Percentiles rank a stretch among this genome's conserved stretches.
Conservation (phyloP, 2,797 vertebrate genomes). For the Thaleichthys pacificus region DNA sequence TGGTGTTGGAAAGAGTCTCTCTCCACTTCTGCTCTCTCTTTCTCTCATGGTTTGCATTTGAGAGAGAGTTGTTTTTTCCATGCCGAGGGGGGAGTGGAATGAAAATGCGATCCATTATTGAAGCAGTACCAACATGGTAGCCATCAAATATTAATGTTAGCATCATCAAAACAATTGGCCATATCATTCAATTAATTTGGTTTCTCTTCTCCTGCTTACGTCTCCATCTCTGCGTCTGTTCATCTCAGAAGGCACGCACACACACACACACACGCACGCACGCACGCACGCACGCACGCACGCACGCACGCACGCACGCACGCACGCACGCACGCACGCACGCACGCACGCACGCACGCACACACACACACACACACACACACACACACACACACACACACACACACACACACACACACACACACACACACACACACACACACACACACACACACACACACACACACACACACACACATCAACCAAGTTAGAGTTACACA, state of each 20-base stretch:
- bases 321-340: not conserved
- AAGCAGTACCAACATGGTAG: conserved; percentile 23
- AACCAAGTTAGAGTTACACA: conserved; percentile 17
- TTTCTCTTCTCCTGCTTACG: not conserved
- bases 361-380: not conserved
- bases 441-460: not conserved
- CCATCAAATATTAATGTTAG: conserved; percentile 46
- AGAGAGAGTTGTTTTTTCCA: not conserved
- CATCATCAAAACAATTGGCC: conserved; percentile 46
- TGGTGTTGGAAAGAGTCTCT: too few relatives aligned
- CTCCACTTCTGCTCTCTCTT: too few relatives aligned
- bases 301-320: too few relatives aligned
- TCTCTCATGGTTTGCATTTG: not conserved
- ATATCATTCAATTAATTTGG: conserved; percentile 48
- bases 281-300: not conserved
- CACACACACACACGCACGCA: conserved; percentile 7
- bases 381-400: conserved; percentile 1
- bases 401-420: not conserved
- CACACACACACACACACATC: not conserved
- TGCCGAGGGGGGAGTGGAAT: conserved; percentile 1
- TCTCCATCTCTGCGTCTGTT: conserved; percentile 25
- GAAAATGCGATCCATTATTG: conserved; percentile 25
- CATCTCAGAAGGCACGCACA: conserved; percentile 19
- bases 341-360: conserved; percentile 1
- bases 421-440: conserved; percentile 9